These are phyloP conservation scores for Poecile atricapillus DNA, from an alignment of 2,113 vertebrate genomes.

Conservation along the genomic window DNA sequence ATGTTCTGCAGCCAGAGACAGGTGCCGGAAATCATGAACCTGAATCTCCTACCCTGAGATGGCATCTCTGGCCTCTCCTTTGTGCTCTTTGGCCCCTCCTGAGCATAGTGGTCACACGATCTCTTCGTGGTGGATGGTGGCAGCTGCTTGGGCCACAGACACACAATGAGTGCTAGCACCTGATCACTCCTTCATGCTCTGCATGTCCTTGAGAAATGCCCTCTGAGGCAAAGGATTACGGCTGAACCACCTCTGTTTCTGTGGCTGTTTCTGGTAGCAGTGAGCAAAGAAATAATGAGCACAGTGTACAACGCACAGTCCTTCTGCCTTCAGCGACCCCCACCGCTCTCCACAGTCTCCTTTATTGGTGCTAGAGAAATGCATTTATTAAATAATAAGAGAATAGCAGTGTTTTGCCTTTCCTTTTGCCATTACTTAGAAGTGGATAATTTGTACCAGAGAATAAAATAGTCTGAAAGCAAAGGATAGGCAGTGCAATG, in stretches of 20 bases:
- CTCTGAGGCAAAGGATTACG: background rate
- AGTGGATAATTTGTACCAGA: background rate
- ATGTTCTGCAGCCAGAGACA: background rate
- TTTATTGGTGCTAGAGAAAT: background rate
- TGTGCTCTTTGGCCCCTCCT: fast-evolving
- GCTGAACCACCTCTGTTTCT: background rate
- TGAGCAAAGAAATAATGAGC: background rate
- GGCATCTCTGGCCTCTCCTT: background rate
- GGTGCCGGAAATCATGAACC: background rate
- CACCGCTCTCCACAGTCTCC: background rate
- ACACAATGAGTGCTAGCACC: fast-evolving
- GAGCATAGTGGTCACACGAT: too few relatives aligned
- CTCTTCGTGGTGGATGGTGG: background rate
- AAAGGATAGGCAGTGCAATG: background rate
- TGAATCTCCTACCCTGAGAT: background rate
- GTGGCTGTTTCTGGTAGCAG: fast-evolving
- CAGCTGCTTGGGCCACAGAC: background rate
- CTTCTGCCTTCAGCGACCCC: background rate
- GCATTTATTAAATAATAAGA: background rate
- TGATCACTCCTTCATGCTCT: background rate
- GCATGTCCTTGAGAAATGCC: background rate
- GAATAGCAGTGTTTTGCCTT: background rate
- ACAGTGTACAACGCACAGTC: fast-evolving
- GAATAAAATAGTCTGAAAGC: background rate
- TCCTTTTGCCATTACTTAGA: background rate